These are phyloP conservation scores for Taphrorychus bicolor DNA, from an alignment of 2,888 invertebrate species.

Conservation along the genomic window DNA sequence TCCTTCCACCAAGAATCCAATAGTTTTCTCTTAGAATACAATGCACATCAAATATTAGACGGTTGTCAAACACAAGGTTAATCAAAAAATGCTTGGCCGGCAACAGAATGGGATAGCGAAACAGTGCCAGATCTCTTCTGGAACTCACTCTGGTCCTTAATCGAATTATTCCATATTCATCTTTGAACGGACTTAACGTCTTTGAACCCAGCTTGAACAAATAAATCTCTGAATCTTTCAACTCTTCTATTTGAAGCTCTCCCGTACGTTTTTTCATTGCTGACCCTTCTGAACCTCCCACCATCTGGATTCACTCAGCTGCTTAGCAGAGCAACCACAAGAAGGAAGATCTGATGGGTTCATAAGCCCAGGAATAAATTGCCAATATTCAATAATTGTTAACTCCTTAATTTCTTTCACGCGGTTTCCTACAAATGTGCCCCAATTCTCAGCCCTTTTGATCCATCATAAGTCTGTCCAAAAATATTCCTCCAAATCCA, in stretches of 20 bases:
- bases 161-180: constrained; percentile 17
- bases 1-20: constrained; percentile 44
- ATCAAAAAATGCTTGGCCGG: constrained; percentile 35
- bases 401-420: constrained; percentile 46
- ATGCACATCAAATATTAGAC: constrained; percentile 32
- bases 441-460: constrained; percentile 43
- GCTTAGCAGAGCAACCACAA: constrained; percentile 46
- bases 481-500: neutral
- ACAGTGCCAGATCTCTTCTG: constrained; percentile 26
- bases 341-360: constrained; percentile 53
- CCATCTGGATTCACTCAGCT: constrained; percentile 48
- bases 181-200: neutral
- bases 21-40: constrained; percentile 42
- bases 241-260: constrained; percentile 20
- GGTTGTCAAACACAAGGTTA: too few relatives aligned
- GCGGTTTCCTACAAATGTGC: constrained; percentile 47
- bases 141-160: constrained; percentile 10
- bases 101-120: constrained; percentile 33
- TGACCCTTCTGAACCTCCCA: constrained; percentile 51
- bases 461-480: constrained; percentile 49
- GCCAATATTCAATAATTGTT: constrained; percentile 44
- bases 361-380: constrained; percentile 47
- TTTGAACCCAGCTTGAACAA: constrained; percentile 14
- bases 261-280: neutral
- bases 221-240: constrained; percentile 24